Evolutionary conservation across 2,113 vertebrate species (phyloP), one percentile per base, ranked within the genome.

Genomic region (Dasyurus viverrinus): DNA sequence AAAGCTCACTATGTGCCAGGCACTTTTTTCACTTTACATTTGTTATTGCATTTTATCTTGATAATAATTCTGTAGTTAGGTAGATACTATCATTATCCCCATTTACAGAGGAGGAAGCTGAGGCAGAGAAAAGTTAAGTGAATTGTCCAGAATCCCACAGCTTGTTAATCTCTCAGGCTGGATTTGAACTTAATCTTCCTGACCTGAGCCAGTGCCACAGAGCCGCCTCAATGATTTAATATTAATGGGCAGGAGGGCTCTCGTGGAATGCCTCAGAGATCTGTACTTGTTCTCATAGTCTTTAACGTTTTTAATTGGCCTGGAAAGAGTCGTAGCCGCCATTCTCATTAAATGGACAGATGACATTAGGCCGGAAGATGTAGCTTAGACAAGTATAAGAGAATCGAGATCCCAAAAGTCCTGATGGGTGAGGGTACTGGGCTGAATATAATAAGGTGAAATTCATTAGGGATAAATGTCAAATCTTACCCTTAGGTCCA

Each of bases 111-210:
- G 53, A 46, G 25, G 92, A 89, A 92, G 90, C 52, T 93, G 42
- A 68, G 30, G 2, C 14, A 90, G 84, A 46, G 8, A 89, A 2
- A 91, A 24, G 23, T 90, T 95, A 94, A 97, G 91, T 90, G 93
- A 92, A 90, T 96, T 95, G 12, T 24, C n/a, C 8, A 36, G 55
- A 3, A 90, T 95, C 89, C 47, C 2, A 48, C 91, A 60, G 60
- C 53, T 93, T 55, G 90, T 92, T 89, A 84, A 89, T 94, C 27
- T 8, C 95, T 23, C 48, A 36, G 93, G 3, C 93, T 84, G 92
- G 27, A 92, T 76, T 94, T 24, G 96, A 95, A 94, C 26, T n/a
- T 76, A 90, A 92, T 92, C 89, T 95, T 8, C 53, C 42, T 60
- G 89, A 91, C 25, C 53, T 22, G 53, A 57, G 92, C 46, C 22